Percentiles rank a stretch among this genome's conserved stretches.
Evolutionary conservation across 2,797 vertebrate species (phyloP).

Genomic region (Hypotaenidia okinawae): DNA sequence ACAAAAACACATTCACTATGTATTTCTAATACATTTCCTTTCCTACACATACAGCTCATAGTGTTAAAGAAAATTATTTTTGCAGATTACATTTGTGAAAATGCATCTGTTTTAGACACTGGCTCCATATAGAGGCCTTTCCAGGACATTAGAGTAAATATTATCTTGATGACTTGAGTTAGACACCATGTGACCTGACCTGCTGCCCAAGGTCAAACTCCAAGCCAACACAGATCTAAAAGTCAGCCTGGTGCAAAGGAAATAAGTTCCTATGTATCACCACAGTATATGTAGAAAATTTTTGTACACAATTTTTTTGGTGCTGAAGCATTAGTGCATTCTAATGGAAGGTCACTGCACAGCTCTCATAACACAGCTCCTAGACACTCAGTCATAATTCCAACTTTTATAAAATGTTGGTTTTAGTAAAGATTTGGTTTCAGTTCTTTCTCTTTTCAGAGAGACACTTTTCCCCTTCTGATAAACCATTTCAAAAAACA

Average conservation of each 20-base stretch:
- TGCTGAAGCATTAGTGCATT: accelerated
- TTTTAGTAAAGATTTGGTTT: background rate
- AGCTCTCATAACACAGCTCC: background rate
- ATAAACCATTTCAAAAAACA: background rate
- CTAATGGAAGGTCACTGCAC: background rate
- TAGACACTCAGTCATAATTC: background rate
- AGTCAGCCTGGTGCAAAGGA: background rate
- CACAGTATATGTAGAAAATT: too few species aligned
- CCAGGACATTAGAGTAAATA: background rate
- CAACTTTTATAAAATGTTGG: accelerated
- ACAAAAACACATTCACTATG: slow-evolving; percentile 39
- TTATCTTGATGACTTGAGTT: background rate
- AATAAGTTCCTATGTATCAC: background rate
- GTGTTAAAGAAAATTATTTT: slow-evolving; percentile 46
- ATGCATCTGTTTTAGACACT: background rate
- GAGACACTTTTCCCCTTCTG: background rate
- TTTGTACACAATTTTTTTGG: background rate
- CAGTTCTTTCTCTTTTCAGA: background rate
- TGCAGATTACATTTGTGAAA: slow-evolving; percentile 46
- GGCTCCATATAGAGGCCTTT: background rate
- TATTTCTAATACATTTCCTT: slow-evolving; percentile 8
- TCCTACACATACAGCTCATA: slow-evolving; percentile 47
- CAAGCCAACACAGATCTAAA: background rate
- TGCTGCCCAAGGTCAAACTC: background rate
- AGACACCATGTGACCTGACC: background rate